Evolutionary conservation across 2,797 vertebrate species (phyloP).

Genomic region (Thripadectes ignobilis): DNA sequence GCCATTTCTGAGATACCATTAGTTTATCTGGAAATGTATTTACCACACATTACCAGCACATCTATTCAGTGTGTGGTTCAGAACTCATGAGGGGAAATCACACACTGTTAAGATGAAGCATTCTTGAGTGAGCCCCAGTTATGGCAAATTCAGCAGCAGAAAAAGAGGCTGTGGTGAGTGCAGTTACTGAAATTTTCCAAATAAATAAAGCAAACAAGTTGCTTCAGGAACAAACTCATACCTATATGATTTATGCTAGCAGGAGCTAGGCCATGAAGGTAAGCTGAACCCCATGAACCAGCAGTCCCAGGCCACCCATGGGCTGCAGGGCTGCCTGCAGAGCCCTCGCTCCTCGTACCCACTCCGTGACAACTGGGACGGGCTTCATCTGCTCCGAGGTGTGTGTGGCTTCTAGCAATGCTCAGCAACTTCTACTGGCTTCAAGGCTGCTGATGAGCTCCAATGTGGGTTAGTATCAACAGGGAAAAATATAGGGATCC

Average conservation of each 20-base stretch:
- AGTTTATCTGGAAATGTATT: constrained; percentile 71
- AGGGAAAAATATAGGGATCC: constrained; percentile 70
- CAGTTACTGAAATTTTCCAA: constrained; percentile 80
- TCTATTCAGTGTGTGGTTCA: constrained; percentile 65
- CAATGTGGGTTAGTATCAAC: constrained; percentile 65
- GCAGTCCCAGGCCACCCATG: constrained; percentile 72
- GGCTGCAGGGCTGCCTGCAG: not conserved
- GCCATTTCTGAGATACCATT: constrained; percentile 44
- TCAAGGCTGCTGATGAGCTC: constrained; percentile 39
- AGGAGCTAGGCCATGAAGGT: constrained; percentile 58
- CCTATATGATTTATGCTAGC: constrained; percentile 76
- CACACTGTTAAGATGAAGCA: constrained; percentile 73
- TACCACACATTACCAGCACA: constrained; percentile 53
- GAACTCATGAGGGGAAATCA: constrained; percentile 72
- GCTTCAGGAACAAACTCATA: constrained; percentile 75
- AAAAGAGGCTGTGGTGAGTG: constrained; percentile 43
- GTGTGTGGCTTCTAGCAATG: constrained; percentile 40
- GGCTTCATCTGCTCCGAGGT: constrained; percentile 19
- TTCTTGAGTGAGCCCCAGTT: constrained; percentile 72
- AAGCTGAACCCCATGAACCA: constrained; percentile 59
- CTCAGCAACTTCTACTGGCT: constrained; percentile 31
- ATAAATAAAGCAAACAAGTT: constrained; percentile 81
- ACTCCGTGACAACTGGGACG: not conserved
- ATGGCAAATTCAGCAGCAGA: constrained; percentile 68
- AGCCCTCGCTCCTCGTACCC: not conserved